Evolutionary conservation across 2,888 invertebrate species (phyloP).

Genomic region (Spisula solida): DNA sequence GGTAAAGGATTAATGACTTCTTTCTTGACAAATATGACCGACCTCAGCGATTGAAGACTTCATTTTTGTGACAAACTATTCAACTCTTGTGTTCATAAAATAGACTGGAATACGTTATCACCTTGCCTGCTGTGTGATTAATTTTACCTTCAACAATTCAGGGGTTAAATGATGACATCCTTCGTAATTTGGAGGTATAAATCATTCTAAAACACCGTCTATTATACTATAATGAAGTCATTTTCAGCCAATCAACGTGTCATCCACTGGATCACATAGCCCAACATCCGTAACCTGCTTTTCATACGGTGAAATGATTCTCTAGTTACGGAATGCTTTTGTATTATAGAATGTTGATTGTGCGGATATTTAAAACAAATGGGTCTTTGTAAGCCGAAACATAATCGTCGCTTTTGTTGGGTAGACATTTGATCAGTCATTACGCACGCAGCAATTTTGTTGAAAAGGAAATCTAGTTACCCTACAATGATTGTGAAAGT

Average conservation of each 20-base stretch:
- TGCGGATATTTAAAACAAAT: conserved; percentile 21
- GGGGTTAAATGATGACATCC: conserved; percentile 37
- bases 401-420: background rate
- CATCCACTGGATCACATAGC: conserved; percentile 21
- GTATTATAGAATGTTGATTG: conserved; percentile 24
- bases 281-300: conserved; percentile 8
- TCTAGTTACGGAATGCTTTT: conserved; percentile 9
- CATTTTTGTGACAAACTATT: conserved; percentile 70
- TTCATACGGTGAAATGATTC: background rate
- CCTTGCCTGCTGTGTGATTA: conserved; percentile 64
- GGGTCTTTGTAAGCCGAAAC: conserved; percentile 23
- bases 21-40: conserved; percentile 69
- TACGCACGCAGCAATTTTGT: background rate
- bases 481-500: background rate
- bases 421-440: background rate
- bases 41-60: conserved; percentile 66
- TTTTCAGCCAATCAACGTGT: conserved; percentile 43
- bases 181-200: conserved; percentile 29
- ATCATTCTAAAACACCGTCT: conserved; percentile 37
- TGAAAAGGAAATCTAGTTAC: background rate
- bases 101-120: conserved; percentile 69
- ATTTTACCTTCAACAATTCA: conserved; percentile 50
- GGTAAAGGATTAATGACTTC: conserved; percentile 62
- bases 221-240: conserved; percentile 49
- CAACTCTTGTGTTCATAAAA: conserved; percentile 58